Conservation (phyloP, 2,797 vertebrate genomes). For the Lacerta viridis region DNA sequence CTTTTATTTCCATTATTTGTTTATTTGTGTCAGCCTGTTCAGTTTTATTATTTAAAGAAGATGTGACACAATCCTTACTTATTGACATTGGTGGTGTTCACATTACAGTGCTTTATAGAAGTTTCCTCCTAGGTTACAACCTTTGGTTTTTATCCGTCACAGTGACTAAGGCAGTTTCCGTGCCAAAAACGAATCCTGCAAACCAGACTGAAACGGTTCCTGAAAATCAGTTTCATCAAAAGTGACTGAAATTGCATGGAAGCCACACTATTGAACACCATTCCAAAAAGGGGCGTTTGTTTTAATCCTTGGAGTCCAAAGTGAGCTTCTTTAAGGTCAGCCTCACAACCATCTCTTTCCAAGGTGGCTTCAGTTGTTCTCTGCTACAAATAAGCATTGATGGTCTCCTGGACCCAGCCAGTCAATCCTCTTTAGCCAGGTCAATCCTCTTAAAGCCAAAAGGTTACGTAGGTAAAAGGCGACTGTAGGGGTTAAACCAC, state of each 20-base stretch:
- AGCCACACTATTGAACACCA: background rate
- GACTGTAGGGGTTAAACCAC: too few species aligned
- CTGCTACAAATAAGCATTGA: background rate
- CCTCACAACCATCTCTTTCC: background rate
- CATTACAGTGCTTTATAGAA: background rate
- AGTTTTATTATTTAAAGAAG: conserved; percentile 2
- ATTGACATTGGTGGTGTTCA: background rate
- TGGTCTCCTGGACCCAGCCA: background rate
- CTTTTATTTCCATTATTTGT: background rate
- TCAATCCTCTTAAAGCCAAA: too few species aligned
- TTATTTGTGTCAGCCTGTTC: background rate
- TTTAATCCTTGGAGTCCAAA: background rate
- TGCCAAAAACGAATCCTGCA: background rate
- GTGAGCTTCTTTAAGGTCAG: background rate
- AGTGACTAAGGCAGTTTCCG: background rate
- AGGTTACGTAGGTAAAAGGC: too few species aligned
- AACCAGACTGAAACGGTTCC: background rate
- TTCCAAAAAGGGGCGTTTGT: background rate
- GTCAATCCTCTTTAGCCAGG: background rate
- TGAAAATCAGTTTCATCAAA: background rate
- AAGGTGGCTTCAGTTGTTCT: background rate
- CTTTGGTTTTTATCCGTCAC: background rate
- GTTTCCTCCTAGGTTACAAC: background rate
- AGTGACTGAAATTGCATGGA: background rate
- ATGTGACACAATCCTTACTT: background rate